Conservation (phyloP, 2,888 invertebrate species). For the Litoditis marina region DNA sequence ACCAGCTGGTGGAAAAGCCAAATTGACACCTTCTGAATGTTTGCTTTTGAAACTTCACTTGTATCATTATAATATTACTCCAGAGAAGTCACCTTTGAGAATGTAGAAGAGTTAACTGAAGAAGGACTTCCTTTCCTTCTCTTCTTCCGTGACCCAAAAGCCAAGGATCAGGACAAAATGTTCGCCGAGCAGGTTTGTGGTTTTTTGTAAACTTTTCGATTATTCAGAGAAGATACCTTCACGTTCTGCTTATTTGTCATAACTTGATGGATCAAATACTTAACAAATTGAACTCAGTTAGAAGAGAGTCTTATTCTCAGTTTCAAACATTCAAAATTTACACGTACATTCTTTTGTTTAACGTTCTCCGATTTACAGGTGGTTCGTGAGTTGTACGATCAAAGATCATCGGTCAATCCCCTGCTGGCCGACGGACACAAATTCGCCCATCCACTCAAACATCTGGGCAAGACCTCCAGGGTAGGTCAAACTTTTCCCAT, state of each 20-base stretch:
- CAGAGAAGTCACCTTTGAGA: constrained; percentile 89
- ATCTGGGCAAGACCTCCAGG: constrained; percentile 82
- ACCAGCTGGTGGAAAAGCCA: no score
- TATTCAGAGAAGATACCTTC: no score
- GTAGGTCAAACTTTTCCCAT: no score
- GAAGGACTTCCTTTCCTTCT: constrained; percentile 97
- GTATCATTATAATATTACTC: no score
- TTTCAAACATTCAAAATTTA: neutral
- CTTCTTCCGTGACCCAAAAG: constrained; percentile 81
- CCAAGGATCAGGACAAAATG: constrained; percentile 80
- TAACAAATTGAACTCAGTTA: neutral
- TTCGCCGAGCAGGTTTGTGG: constrained; percentile 72
- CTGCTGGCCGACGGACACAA: constrained; percentile 93
- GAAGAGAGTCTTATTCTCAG: constrained; percentile 7
- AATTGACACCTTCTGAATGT: no score
- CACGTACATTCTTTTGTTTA: constrained; percentile 2
- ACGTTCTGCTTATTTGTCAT: no score
- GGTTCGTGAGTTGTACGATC: constrained; percentile 74
- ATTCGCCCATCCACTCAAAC: constrained; percentile 95
- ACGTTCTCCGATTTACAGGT: constrained; percentile 67
- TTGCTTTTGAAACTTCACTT: no score
- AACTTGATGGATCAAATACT: no score
- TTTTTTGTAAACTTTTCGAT: no score
- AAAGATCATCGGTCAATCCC: constrained; percentile 92
- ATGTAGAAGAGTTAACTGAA: constrained; percentile 74